Evolutionary conservation across 1,140 invertebrate species (phyloP).

Genomic region (Drusus annulatus): DNA sequence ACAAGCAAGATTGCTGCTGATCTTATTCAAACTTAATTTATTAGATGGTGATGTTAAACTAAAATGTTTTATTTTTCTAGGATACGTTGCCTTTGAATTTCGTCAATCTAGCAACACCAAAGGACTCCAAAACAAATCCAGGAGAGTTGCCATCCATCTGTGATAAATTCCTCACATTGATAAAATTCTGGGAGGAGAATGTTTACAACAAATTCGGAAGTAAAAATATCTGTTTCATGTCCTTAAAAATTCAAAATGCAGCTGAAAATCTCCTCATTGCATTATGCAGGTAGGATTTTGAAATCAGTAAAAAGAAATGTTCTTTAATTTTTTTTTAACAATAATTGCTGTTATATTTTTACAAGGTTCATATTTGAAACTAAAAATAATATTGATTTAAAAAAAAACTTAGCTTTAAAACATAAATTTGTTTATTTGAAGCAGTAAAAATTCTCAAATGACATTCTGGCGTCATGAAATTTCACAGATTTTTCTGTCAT

Average conservation of each 20-base stretch:
- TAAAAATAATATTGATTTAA: too few species aligned
- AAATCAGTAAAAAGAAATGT: not conserved
- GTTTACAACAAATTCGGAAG: slow-evolving; percentile 61
- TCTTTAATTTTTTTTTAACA: too few species aligned
- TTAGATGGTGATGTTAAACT: too few species aligned
- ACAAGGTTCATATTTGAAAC: too few species aligned
- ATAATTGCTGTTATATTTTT: too few species aligned
- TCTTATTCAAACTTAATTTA: too few species aligned
- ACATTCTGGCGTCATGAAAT: too few species aligned
- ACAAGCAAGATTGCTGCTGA: too few species aligned
- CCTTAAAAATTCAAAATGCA: slow-evolving; percentile 60
- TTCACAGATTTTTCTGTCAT: too few species aligned
- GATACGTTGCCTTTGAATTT: slow-evolving; percentile 66
- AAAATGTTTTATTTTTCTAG: slow-evolving; percentile 56
- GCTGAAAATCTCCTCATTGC: slow-evolving; percentile 64
- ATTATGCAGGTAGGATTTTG: slow-evolving; percentile 62
- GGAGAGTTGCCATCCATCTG: slow-evolving; percentile 65
- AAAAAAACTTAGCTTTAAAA: too few species aligned
- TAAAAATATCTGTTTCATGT: slow-evolving; percentile 57
- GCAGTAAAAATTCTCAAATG: too few species aligned
- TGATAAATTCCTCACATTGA: slow-evolving; percentile 66
- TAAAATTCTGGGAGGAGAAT: slow-evolving; percentile 68
- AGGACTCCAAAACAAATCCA: slow-evolving; percentile 50
- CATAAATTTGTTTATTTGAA: too few species aligned
- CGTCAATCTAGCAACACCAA: slow-evolving; percentile 61